Evolutionary conservation across 2,888 invertebrate genomes (phyloP).

Genomic region (Mesorhabditis belari): DNA sequence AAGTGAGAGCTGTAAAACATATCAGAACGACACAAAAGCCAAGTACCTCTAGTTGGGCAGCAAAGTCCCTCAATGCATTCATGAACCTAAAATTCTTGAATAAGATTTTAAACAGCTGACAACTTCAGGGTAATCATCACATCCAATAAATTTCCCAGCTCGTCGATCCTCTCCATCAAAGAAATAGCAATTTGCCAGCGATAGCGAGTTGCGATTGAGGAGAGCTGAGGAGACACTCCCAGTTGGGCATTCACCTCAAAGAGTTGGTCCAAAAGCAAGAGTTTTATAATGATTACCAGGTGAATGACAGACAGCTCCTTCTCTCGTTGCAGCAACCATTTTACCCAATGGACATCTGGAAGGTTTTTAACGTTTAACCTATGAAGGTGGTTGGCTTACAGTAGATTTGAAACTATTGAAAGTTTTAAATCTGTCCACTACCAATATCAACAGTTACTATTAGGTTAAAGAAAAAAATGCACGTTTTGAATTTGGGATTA

Average conservation of each 20-base stretch:
- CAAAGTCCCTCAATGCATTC: slow-evolving; percentile 46
- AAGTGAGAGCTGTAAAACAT: slow-evolving; percentile 18
- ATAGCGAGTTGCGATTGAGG: slow-evolving; percentile 36
- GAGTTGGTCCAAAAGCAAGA: background rate
- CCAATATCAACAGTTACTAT: too few relatives aligned
- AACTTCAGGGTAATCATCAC: slow-evolving; percentile 46
- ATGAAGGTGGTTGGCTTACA: too few relatives aligned
- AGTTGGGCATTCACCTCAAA: slow-evolving; percentile 41
- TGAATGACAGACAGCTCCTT: slow-evolving; percentile 42
- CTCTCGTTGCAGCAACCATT: slow-evolving; percentile 30
- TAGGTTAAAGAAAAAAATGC: too few relatives aligned
- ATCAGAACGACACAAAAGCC: background rate
- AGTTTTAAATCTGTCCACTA: too few relatives aligned
- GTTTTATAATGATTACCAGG: slow-evolving; percentile 15
- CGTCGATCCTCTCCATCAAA: slow-evolving; percentile 26
- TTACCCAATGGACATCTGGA: slow-evolving; percentile 27
- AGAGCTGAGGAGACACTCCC: slow-evolving; percentile 35
- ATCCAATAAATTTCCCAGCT: slow-evolving; percentile 35
- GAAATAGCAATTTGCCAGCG: slow-evolving; percentile 34
- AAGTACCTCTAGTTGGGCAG: slow-evolving; percentile 40
- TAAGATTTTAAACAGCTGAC: too few relatives aligned
- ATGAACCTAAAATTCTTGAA: too few relatives aligned
- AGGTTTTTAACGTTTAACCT: too few relatives aligned
- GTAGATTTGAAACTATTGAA: too few relatives aligned
- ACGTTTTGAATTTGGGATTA: too few relatives aligned